Conservation (phyloP, 2,113 vertebrate genomes). For the pig (Sus scrofa) region DNA sequence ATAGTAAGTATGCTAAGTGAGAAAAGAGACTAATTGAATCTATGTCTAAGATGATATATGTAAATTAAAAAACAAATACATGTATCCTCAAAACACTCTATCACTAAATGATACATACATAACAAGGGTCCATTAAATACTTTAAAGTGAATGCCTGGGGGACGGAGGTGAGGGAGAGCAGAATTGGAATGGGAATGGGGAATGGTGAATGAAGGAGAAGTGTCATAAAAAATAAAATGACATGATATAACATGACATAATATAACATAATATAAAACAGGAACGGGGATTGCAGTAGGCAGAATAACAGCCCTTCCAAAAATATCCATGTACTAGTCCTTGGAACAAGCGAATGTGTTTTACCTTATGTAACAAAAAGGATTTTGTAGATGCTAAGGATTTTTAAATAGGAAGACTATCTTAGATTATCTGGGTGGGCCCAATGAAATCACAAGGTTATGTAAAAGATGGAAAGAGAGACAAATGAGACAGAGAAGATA, state of each 20-base stretch:
- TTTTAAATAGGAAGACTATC: background rate
- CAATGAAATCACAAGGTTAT: background rate
- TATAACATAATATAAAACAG: background rate
- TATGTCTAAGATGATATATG: background rate
- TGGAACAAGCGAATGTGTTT: background rate
- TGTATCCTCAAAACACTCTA: background rate
- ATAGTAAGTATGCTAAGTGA: background rate
- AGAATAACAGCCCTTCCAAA: background rate
- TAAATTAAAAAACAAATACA: background rate
- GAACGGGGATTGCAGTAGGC: background rate
- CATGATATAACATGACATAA: background rate
- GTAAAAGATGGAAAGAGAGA: background rate
- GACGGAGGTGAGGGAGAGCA: background rate
- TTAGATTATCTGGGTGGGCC: background rate
- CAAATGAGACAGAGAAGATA: background rate
- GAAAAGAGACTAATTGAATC: background rate
- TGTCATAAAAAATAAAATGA: background rate
- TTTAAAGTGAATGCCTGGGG: background rate
- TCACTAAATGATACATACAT: background rate
- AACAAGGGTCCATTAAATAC: background rate
- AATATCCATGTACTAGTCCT: background rate
- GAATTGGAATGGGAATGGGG: background rate
- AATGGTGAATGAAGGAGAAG: background rate
- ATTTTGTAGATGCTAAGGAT: background rate
- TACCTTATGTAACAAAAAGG: background rate